Percentiles rank a stretch among this genome's conserved stretches.
These are phyloP conservation scores for Heliconius erato DNA, from an alignment of 2,888 invertebrate genomes.

Conservation along the genomic window DNA sequence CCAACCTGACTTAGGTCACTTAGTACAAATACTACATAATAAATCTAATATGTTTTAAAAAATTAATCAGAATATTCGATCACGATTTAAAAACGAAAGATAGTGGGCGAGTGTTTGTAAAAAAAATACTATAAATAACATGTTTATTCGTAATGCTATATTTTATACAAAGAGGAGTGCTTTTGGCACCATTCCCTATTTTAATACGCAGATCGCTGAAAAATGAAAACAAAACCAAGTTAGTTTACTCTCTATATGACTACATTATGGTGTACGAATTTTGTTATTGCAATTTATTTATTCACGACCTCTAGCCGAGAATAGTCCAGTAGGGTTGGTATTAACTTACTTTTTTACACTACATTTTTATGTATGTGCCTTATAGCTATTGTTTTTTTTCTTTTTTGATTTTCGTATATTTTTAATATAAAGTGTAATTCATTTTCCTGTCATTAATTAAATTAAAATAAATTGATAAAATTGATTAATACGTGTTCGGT, in stretches of 20 bases:
- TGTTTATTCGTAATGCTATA: constrained; percentile 52
- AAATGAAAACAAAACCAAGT: constrained; percentile 54
- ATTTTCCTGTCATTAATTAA: neutral
- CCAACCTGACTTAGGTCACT: constrained; percentile 7
- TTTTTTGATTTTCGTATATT: neutral
- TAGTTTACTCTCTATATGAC: constrained; percentile 42
- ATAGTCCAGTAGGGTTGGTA: constrained; percentile 25
- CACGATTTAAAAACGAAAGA: constrained; percentile 15
- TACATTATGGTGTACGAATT: constrained; percentile 34
- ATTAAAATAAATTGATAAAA: neutral
- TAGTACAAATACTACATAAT: neutral
- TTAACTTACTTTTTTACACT: neutral
- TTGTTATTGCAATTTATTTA: constrained; percentile 39
- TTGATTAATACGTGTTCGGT: neutral
- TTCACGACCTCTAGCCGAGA: constrained; percentile 35
- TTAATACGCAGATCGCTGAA: constrained; percentile 54
- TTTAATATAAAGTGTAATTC: neutral
- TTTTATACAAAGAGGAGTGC: constrained; percentile 55
- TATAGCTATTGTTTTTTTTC: neutral
- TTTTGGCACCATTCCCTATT: constrained; percentile 56
- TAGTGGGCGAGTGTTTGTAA: constrained; percentile 37
- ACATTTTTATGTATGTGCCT: neutral
- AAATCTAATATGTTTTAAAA: neutral
- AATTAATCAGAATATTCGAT: constrained; percentile 29
- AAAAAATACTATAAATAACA: constrained; percentile 47